Conservation (phyloP, 2,797 vertebrate species). For the Parotocinclus haroldoi region DNA sequence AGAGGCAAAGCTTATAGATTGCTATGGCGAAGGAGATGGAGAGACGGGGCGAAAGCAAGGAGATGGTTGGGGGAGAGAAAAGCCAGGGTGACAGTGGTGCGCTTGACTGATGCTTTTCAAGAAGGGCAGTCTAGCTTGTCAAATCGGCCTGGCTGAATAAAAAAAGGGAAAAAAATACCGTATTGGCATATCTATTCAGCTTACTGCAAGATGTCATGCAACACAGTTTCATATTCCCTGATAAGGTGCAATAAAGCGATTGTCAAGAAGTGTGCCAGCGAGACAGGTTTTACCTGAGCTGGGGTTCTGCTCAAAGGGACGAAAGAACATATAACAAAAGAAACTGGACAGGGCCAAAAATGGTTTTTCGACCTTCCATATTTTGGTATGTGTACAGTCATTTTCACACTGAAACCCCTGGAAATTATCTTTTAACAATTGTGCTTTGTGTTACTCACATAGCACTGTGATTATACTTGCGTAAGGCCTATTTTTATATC, state of each 20-base stretch:
- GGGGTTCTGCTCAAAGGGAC: constrained; percentile 36
- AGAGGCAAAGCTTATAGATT: constrained; percentile 73
- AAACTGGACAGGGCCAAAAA: constrained; percentile 29
- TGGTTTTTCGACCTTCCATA: constrained; percentile 29
- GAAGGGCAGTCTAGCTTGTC: constrained; percentile 99
- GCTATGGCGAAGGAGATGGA: constrained; percentile 53
- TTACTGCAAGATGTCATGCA: constrained; percentile 86
- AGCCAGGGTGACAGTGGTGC: constrained; percentile 67
- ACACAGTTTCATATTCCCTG: constrained; percentile 91
- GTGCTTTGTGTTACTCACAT: no score
- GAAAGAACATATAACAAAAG: constrained; percentile 37
- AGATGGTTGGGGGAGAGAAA: constrained; percentile 55
- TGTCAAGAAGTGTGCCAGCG: constrained; percentile 76
- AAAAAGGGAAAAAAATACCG: constrained; percentile 84
- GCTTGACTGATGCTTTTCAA: constrained; percentile 98
- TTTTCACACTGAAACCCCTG: no score
- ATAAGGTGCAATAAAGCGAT: constrained; percentile 94
- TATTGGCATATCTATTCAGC: constrained; percentile 93
- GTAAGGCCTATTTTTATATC: no score
- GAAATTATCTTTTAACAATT: no score
- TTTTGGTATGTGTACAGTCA: constrained; percentile 18
- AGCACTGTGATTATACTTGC: no score
- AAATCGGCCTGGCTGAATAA: constrained; percentile 77
- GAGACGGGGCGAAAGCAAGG: constrained; percentile 56
- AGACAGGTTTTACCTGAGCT: constrained; percentile 50